Base-by-base conservation (phyloP, 2,888 invertebrate species). In the Cepaea hortensis region DNA sequence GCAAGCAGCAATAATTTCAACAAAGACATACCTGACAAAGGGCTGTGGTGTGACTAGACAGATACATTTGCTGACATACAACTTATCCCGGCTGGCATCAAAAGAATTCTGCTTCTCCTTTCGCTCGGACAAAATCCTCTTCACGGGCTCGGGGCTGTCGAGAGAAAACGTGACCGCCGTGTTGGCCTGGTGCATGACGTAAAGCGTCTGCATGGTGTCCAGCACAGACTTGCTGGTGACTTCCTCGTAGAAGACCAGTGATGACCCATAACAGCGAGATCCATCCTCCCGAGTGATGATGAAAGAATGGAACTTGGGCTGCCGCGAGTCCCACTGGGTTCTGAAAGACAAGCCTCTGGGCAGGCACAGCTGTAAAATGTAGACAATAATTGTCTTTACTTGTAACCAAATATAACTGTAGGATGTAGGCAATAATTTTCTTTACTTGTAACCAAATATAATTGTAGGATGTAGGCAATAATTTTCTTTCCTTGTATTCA, bases 281-380 rank as follows among this genome's bases (percentile, higher is more conserved):
- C 99, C 99, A 96, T 99, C 98, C 95, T 99, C 99, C 91, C 97
- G 96, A 20, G 99, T 99, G 89, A 99, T 98, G 86, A 99, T 96
- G 95, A 99, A 99, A 81, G 98, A 97, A 95, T 99, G 99, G 95
- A 99, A 98, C 93, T 96, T 96, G 18, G 98, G 97, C 91, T 97
- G 97, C 86, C 96, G 95, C 20, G 96, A 96, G 95, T 98, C 97
- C 95, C 98, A 98, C 94, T 99, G 98, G 18, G 98, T 99, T 90
- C 97, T 96, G 95, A 99, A 99, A 93, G 97, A 96, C 85, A 99
- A 95, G 76, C 99, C 99, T 95, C 97, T 97, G 87, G 99, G 99
- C 94, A 99, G 95, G 94, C 98, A 98, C 76, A 99, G 96, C 99
- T 99, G 95, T 50, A 81, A 55, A 62, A 62, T n/a, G n/a, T 23